Percentiles rank a stretch among this genome's conserved stretches.
These are phyloP conservation scores for Miniopterus natalensis DNA, from an alignment of 2,113 vertebrate species.

Conservation along the genomic window DNA sequence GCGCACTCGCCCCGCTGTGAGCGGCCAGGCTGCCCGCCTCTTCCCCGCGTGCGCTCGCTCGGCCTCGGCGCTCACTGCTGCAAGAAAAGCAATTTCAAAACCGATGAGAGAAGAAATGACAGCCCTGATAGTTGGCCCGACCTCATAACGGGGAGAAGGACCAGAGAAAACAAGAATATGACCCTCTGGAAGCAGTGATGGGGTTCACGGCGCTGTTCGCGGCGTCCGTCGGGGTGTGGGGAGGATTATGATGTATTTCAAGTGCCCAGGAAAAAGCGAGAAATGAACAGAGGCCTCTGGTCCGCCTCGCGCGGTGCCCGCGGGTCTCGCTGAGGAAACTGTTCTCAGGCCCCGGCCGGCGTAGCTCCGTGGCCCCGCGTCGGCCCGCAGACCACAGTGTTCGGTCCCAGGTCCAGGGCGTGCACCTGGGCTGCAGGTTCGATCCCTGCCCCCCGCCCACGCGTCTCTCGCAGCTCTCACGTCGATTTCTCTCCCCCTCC, in stretches of 20 bases:
- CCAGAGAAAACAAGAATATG: rapidly evolving
- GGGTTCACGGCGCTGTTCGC: rapidly evolving
- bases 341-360: no score
- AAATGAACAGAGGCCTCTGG: rapidly evolving
- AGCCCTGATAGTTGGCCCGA: not conserved
- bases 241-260: rapidly evolving
- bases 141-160: not conserved
- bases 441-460: no score
- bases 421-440: no score
- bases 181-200: rapidly evolving
- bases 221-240: rapidly evolving
- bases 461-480: no score
- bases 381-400: no score
- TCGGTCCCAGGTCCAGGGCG: no score
- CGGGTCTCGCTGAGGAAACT: not conserved
- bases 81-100: not conserved
- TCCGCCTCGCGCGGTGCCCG: rapidly evolving
- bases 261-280: rapidly evolving
- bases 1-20: not conserved
- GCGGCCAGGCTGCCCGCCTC: rapidly evolving
- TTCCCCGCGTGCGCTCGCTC: no score
- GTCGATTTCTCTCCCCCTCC: no score
- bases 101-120: not conserved
- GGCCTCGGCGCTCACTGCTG: rapidly evolving
- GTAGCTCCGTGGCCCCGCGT: no score